phyloP scores from a whole-genome alignment of 2,113 vertebrate genomes.

The Illadopsis cleaveri region DNA sequence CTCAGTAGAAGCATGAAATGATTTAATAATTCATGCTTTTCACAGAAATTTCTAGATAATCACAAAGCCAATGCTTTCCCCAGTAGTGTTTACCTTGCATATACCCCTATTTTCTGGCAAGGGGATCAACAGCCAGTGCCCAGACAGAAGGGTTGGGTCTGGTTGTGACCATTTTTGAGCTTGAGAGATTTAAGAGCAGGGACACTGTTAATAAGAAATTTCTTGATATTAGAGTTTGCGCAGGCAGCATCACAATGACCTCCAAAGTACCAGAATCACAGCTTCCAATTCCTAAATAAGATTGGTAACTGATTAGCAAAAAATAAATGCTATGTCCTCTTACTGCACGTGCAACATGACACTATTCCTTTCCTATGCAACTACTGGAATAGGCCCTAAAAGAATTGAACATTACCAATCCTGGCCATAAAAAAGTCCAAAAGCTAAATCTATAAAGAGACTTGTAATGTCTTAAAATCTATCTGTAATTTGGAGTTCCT shows the following conservation, averaged over 20 bases:
- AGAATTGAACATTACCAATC: neutral
- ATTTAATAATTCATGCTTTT: neutral
- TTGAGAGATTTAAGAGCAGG: neutral
- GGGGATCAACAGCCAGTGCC: neutral
- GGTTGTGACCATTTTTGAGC: neutral
- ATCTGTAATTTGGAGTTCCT: neutral
- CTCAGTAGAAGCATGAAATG: neutral
- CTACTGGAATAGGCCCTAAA: neutral
- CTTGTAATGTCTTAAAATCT: neutral
- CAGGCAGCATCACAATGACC: neutral
- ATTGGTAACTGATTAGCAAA: fast-evolving
- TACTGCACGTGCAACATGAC: neutral
- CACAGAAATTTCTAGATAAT: neutral
- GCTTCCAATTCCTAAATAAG: neutral
- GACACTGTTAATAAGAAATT: neutral
- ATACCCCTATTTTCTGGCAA: neutral
- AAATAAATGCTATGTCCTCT: neutral
- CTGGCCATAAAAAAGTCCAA: neutral
- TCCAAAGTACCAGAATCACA: neutral
- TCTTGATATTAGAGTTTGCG: neutral
- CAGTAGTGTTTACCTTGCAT: neutral
- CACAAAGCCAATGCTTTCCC: neutral
- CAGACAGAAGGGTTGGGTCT: neutral
- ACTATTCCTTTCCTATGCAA: neutral
- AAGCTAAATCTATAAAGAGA: neutral